Base-by-base conservation (phyloP, 2,797 vertebrate species). In the Stomatorhinus walkeri region DNA sequence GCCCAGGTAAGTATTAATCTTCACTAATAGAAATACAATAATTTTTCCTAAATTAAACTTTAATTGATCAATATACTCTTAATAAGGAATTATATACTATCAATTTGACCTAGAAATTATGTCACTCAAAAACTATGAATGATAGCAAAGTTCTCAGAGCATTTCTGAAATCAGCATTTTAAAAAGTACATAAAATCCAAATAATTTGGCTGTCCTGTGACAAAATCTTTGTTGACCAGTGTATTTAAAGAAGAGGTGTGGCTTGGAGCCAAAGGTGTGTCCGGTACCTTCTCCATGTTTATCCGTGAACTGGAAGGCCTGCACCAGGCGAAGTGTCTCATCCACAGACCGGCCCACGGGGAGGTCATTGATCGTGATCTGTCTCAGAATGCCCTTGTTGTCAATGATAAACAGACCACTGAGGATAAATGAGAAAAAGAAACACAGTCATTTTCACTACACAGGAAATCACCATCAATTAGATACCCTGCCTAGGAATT, bases 261-360 rank as follows among this genome's bases (percentile, higher is more conserved):
- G 43, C 46, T 85, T 54, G 28, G 22, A 86, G 12, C 40, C 40
- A 12, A 46, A 49, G 40, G 49, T 56, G 51, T 86, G 85, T 36
- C 24, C 1, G 12, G 48, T 93, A 99, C 98, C 98, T 97, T 99
- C 98, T 93, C 98, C 98, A 40, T 98, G 96, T 90, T 99, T 97
- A 94, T 99, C 98, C 10, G 98, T 98, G 91, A 98, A 98, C 94
- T 99, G 98, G 97, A 99, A 99, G n/a, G 98, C 98, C 94, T 99
- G 98, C 89, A 99, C 98, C 91, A 99, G 94, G 89, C 98, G 96
- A 89, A 99, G 93, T 1, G 97, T 98, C 93, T 99, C 98, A 83
- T 99, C 98, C 59, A 99, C 96, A 48, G 95, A 98, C 61, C 98
- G 97, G 16, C 98, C 98, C 51, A 99, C 98, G 36, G 98, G 98